Evolutionary conservation across 2,797 vertebrate species (phyloP), one percentile per base, ranked within the genome.

Genomic region (Phrynocephalus guinanensis): DNA sequence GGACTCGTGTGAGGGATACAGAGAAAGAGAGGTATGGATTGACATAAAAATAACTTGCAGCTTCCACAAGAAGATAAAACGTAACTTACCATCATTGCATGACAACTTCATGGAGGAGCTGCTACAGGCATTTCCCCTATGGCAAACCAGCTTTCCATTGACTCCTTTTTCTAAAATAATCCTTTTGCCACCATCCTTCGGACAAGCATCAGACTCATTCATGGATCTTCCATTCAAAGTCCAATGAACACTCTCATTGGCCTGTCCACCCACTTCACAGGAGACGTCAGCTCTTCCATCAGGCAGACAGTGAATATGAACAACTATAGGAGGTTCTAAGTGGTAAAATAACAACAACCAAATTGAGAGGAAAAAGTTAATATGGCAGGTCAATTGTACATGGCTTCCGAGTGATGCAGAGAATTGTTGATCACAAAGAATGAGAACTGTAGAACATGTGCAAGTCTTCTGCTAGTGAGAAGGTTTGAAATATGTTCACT

Each of bases 171-270:
- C 93, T 86, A 95, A 92, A 73, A 2, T 82, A 82, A 95, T 92
- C 67, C 67, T 94, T 89, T 85, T 96, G 16, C 94, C 94, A 0
- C 82, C 92, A 0, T 93, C 93, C 84, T 91, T 95, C 9, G 91
- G 18, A 0, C 95, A 95, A 78, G 90, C 88, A 38, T 91, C 92
- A 0, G 7, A 1, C 0, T 72, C 52, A 16, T 48, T 33, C 82
- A 84, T 24, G 15, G 0, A 6, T 3, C 24, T 86, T n/a, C 86
- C 92, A 0, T 95, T 93, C 78, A 94, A 90, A 75, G 88, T 92
- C 95, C 95, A 96, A 5, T 0, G 73, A 20, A 94, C 90, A 0
- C 50, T 83, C 86, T 38, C 66, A 82, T 7, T 33, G 79, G 87
- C n/a, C 0, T 7, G n/a, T 89, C 82, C 91, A 86, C 7, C 26